These are phyloP conservation scores for Neodon shergylaensis DNA, from an alignment of 2,113 vertebrate genomes.

Conservation along the genomic window DNA sequence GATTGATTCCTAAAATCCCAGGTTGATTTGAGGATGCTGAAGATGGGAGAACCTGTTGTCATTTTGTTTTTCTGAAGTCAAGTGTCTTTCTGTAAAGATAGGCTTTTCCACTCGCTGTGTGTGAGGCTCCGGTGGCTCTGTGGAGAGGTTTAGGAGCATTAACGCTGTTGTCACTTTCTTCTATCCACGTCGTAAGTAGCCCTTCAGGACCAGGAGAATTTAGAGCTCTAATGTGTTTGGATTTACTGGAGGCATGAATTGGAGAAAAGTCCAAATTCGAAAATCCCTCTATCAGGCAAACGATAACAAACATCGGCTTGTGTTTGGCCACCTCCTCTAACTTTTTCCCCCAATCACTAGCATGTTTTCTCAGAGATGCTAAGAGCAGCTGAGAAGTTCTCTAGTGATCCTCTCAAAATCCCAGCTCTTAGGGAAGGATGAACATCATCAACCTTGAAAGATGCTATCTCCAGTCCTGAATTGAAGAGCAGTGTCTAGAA, in stretches of 20 bases:
- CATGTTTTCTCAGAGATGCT: not conserved
- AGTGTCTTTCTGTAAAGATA: slow-evolving; percentile 21
- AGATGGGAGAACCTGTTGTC: not conserved
- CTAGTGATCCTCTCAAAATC: slow-evolving; percentile 22
- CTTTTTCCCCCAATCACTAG: not conserved
- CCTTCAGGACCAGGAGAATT: slow-evolving; percentile 48
- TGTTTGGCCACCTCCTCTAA: not conserved
- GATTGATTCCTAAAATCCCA: slow-evolving; percentile 50
- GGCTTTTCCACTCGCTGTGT: not conserved
- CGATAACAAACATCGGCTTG: not conserved
- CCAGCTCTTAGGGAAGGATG: not conserved
- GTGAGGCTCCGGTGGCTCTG: not conserved
- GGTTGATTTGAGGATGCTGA: not conserved
- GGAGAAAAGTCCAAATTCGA: not conserved
- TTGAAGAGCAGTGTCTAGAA: not conserved
- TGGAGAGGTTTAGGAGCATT: slow-evolving; percentile 47
- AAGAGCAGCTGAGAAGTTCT: not conserved
- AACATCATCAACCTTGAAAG: not conserved
- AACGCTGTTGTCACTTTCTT: not conserved
- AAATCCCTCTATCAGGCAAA: not conserved
- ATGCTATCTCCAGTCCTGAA: not conserved
- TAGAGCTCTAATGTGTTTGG: slow-evolving; percentile 42
- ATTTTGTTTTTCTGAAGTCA: not conserved
- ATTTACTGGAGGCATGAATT: slow-evolving; percentile 2
- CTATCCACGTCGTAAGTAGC: slow-evolving; percentile 14